These are phyloP conservation scores for Ormia ochracea DNA, from an alignment of 2,888 invertebrate species.

Conservation along the genomic window DNA sequence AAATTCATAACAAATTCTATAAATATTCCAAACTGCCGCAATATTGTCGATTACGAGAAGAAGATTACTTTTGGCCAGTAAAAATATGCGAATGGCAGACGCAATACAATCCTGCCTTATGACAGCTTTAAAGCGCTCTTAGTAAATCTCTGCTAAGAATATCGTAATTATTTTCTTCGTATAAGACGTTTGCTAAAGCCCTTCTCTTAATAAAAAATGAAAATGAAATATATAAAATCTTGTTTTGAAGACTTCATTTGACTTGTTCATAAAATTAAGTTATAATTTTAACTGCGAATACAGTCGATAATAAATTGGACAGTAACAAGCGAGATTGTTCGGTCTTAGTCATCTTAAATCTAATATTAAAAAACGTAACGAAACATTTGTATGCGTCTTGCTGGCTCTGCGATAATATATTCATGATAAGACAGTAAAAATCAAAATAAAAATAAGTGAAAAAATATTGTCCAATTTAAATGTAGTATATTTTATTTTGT, in stretches of 20 bases:
- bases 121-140: too few species aligned
- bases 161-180: too few species aligned
- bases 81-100: too few species aligned
- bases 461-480: conserved; percentile 45
- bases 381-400: conserved; percentile 51
- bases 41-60: too few species aligned
- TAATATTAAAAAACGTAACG: conserved; percentile 26
- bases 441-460: conserved; percentile 9
- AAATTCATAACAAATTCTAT: too few species aligned
- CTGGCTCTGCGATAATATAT: conserved; percentile 40
- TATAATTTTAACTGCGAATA: conserved; percentile 28
- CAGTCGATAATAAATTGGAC: background rate
- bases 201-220: conserved; percentile 1
- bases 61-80: too few species aligned
- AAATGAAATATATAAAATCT: conserved; percentile 22
- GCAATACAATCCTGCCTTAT: too few species aligned
- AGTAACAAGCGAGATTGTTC: background rate
- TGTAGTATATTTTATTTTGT: conserved; percentile 44
- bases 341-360: background rate
- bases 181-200: too few species aligned
- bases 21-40: too few species aligned
- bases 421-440: conserved; percentile 45
- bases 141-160: too few species aligned
- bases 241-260: background rate
- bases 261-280: conserved; percentile 25